These are phyloP conservation scores for Thamnophis elegans DNA, from an alignment of 2,797 vertebrate genomes.

Conservation along the genomic window DNA sequence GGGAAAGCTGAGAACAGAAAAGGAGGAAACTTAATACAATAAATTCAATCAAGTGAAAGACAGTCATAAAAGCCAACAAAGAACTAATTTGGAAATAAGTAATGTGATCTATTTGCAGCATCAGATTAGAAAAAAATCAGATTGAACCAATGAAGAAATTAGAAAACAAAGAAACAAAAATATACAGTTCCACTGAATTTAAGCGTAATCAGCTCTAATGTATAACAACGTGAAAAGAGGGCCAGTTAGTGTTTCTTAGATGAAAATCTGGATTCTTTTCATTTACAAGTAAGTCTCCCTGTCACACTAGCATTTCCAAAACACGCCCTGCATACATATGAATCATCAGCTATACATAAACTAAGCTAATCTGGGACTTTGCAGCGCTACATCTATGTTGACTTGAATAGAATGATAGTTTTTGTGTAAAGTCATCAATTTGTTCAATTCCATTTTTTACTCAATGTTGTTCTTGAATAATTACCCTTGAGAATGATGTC, in stretches of 20 bases:
- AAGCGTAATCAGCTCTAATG: neutral
- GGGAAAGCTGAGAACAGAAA: neutral
- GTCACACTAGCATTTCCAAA: neutral
- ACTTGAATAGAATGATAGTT: neutral
- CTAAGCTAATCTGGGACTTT: neutral
- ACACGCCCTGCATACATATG: neutral
- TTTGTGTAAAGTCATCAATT: neutral
- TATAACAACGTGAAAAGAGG: neutral
- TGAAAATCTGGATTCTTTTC: neutral
- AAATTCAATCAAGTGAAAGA: constrained; percentile 5
- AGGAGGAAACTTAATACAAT: neutral
- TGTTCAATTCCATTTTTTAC: neutral
- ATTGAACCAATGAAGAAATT: neutral
- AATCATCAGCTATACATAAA: neutral
- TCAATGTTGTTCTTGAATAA: neutral
- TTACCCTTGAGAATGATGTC: neutral
- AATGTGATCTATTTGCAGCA: neutral
- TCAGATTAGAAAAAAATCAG: neutral
- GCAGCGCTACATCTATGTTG: neutral
- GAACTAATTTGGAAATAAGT: neutral
- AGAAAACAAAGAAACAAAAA: neutral
- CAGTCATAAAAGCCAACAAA: neutral
- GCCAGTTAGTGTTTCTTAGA: neutral
- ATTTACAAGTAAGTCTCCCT: neutral
- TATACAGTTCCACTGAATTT: neutral